Evolutionary conservation across 2,797 vertebrate genomes (phyloP).

Genomic region (Pempheris klunzingeri): DNA sequence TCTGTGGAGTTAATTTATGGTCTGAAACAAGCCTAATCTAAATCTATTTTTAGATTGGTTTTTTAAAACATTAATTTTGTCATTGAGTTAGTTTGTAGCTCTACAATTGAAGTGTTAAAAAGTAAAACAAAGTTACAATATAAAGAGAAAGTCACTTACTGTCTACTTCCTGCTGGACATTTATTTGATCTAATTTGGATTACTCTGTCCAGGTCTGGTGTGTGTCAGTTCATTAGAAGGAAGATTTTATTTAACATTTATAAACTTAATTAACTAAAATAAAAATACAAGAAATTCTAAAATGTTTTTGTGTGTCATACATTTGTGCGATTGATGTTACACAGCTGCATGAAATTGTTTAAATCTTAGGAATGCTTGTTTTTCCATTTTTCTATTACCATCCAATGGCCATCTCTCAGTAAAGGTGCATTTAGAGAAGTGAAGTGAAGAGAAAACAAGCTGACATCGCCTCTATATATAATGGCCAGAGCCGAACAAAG

Average conservation of each 20-base stretch:
- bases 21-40: not conserved
- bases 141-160: not conserved
- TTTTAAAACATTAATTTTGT: not conserved
- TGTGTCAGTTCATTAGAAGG: not conserved
- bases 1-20: not conserved
- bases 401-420: not conserved
- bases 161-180: not conserved
- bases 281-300: not conserved
- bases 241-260: not conserved
- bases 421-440: not conserved
- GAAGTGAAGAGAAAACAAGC: not conserved
- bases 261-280: not conserved
- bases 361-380: not conserved
- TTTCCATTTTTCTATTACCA: not conserved
- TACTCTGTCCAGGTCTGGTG: not conserved
- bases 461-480: conserved; percentile 1
- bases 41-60: too few relatives aligned
- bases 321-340: not conserved
- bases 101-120: conserved; percentile 10
- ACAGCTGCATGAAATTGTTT: not conserved
- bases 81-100: not conserved
- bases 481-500: not conserved
- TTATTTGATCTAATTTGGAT: not conserved
- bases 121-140: not conserved
- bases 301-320: not conserved